Evolutionary conservation across 2,888 invertebrate genomes (phyloP), one percentile per base, ranked within the genome.

Genomic region (Nephrotoma flavescens): DNA sequence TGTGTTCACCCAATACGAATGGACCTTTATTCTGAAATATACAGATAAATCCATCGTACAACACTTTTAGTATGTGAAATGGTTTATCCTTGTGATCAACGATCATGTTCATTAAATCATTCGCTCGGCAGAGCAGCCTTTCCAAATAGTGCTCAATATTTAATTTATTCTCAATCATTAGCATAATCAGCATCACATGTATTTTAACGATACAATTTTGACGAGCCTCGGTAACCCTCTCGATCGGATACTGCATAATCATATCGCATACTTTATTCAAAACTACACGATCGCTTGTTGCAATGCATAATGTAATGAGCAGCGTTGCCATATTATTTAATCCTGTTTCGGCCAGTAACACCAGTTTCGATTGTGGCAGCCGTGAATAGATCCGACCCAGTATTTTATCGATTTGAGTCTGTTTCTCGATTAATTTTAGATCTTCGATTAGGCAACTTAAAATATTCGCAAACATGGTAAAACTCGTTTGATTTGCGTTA

Each of bases 361-460:
- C 89, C 86, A 94, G 90, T 90, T 94, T 94, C 86, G 92, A 92
- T n/a, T 92, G 90, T 12, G 93, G 92, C 87, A 94, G 93, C 89
- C 94, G 94, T 0, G 93, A 93, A 88, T 92, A 94, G 87, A 94
- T 92, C 86, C 94, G 91, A 0, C 94, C 93, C 88, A 93, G 90
- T 11, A 94, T 90, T 89, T 93, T 92, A 86, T 91, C 90, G 0
- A 89, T 89, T 88, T 91, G 91, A 87, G 88, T 88, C 6, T 87
- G 87, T 44, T 88, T 87, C 42, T 88, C 87, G 0, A 88, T 86
- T 19, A 87, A 86, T 7, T 88, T 87, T 52, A 91, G 87, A 42
- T 88, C 87, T 57, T 90, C 88, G 41, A 91, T 87, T 0, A 89
- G 89, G 88, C 91, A 91, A 88, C 93, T 93, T 86, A 93, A 88